A percentile compares a stretch with the other conserved stretches of the same genome.
Evolutionary conservation across 2,888 invertebrate species (phyloP).

Genomic region (Enchytraeus crypticus): DNA sequence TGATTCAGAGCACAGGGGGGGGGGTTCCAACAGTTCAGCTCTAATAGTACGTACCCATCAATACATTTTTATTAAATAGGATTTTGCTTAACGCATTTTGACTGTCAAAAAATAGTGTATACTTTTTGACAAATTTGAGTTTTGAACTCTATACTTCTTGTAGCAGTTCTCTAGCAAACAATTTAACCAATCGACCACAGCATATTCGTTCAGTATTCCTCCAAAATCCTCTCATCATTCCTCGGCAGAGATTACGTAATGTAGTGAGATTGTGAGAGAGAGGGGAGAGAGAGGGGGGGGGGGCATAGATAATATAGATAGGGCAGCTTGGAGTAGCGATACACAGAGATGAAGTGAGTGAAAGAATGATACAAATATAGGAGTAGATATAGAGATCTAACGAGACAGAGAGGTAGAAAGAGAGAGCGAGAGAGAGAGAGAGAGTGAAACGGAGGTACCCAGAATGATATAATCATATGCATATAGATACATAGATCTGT

Average conservation of each 20-base stretch:
- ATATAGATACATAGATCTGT: not conserved
- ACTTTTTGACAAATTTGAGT: too few species aligned
- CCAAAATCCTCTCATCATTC: not conserved
- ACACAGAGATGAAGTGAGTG: not conserved
- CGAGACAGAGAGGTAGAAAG: not conserved
- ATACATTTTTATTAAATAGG: too few species aligned
- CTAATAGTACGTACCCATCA: too few species aligned
- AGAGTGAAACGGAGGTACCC: not conserved
- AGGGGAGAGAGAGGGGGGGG: not conserved
- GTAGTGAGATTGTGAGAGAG: not conserved
- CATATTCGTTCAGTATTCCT: not conserved
- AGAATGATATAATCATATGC: not conserved
- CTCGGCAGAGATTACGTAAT: too few species aligned
- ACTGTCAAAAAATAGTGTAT: too few species aligned
- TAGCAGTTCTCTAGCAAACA: not conserved
- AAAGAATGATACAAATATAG: not conserved
- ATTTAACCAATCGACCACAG: not conserved
- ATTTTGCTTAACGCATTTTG: too few species aligned
- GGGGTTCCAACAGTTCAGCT: too few species aligned
- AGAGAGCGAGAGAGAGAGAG: not conserved
- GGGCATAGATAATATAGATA: not conserved
- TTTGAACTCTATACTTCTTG: too few species aligned
- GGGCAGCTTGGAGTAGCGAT: not conserved
- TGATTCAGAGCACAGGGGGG: too few species aligned
- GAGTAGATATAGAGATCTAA: not conserved